These are phyloP conservation scores for human (Homo sapiens) DNA, from an alignment of 2,113 vertebrate genomes.

Conservation along the genomic window DNA sequence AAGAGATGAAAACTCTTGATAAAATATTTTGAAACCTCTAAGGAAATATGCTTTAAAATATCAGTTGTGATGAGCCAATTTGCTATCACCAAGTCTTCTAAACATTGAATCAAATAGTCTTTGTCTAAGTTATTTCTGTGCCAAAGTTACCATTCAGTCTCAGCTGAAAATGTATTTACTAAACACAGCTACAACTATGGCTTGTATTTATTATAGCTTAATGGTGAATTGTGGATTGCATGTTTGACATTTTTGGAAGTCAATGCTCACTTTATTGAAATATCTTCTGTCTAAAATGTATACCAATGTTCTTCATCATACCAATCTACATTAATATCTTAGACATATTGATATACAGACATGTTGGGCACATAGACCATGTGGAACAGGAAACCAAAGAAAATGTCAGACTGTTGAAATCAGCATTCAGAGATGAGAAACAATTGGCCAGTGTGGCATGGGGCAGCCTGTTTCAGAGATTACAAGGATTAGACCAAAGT, in stretches of 20 bases:
- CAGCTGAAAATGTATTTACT: not conserved
- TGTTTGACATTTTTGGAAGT: slow-evolving; percentile 2
- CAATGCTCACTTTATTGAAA: not conserved
- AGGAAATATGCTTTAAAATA: not conserved
- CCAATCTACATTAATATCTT: not conserved
- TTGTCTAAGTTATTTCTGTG: not conserved
- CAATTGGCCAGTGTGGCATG: not conserved
- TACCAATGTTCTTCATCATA: not conserved
- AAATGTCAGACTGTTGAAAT: not conserved
- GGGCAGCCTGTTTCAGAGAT: not conserved
- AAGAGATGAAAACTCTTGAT: not conserved
- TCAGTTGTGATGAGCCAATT: not conserved
- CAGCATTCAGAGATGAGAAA: not conserved
- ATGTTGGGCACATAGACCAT: not conserved
- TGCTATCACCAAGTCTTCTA: not conserved
- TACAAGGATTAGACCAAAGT: not conserved
- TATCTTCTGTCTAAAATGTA: not conserved
- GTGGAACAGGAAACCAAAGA: not conserved
- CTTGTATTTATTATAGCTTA: not conserved
- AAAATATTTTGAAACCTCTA: not conserved
- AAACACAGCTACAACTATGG: not conserved
- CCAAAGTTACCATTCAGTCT: not conserved
- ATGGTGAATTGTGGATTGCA: not conserved
- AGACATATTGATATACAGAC: not conserved
- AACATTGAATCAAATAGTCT: not conserved